Base-by-base conservation (phyloP, 2,888 invertebrate species). In the Gari tellinella region DNA sequence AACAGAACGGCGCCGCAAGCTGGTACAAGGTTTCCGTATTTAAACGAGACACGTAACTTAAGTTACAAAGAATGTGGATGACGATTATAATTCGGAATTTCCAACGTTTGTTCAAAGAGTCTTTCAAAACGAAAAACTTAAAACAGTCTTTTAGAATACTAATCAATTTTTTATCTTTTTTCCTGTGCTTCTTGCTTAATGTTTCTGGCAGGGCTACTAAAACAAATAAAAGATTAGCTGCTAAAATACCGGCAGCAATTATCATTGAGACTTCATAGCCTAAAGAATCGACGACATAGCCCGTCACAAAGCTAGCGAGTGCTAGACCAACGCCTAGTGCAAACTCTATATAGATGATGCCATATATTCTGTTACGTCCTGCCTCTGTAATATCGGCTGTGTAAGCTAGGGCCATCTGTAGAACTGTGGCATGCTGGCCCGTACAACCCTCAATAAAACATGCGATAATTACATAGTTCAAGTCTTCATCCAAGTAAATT, bases 391-490 rank as follows among this genome's bases (percentile, higher is more conserved):
- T 79, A 45, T 83, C 82, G 10, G 80, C 78, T 8, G 77, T 64
- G 38, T 79, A 81, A 3, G 79, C 75, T 1, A 67, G 51, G 0
- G 76, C 70, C 0, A 73, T 73, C 26, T 79, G 74, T 17, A 75
- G 41, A 21, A 60, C 56, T 1, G 77, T 72, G 10, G 70, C 61
- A 46, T 68, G 69, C 46, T 65, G 60, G 0, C 82, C 82, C 1
- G 77, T 72, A 17, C 79, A 53, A 1, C 84, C 86, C 46, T 83
- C 84, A 2, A 83, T 52, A 19, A 75, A 63, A 53, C 72, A 77
- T 0, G 70, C 81, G 15, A 79, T 69, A 1, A 81, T 57, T 10
- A 85, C 52, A 69, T 72, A 78, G 4, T 56, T 43, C 17, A 83
- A 62, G 10, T 65, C 62, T 12, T 78, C 58, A 7, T 81, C 64